Evolutionary conservation across 35 echinoderm and acorn worm species (phyloP), one percentile per base, ranked within the genome.

Genomic region (Eucidaris tribuloides): DNA sequence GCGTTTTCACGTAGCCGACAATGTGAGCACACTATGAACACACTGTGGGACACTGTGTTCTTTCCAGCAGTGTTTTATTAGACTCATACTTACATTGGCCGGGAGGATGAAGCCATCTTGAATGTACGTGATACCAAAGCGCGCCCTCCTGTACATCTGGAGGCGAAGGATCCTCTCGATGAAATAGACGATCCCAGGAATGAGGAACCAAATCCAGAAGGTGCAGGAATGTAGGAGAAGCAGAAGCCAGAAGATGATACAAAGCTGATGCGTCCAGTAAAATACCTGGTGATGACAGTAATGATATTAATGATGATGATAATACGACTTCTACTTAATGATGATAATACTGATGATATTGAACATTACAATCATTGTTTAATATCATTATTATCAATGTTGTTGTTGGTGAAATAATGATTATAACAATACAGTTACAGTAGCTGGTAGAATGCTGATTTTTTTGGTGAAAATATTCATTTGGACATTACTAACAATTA

Each of bases 211-310:
- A 37, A 79, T 83, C 92, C 92, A 94, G 77, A 94, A 94, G 15
- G 42, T 83, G 2, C 20, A 15, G 15, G 95, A 72, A 62, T 98
- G 95, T 5, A 98, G 3, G 29, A 98, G 55, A 36, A 98, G 87
- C 27, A 89, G 34, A 20, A 86, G 23, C 95, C 95, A 98, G 58
- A 92, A 98, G 3, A 90, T 25, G 1, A 93, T 77, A 14, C 86
- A 86, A 4, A 98, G 61, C 84, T 98, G 95, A 87, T 98, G 95
- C 0, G 95, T 98, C 87, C 86, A 90, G 52, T 98, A 92, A 55
- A 98, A 98, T 42, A 98, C 90, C 95, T 98, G 82, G 18, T 34
- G 57, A 54, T 54, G 65, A 0, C 27, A 71, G 37, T 31, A 0
- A 71, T 28, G 19, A 31, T 15, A 6, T 5, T 71, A 24, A 28